Percentiles rank a stretch among this genome's conserved stretches.
Conservation (phyloP, 2,797 vertebrate species). For the Myioborus melanocephalus region DNA sequence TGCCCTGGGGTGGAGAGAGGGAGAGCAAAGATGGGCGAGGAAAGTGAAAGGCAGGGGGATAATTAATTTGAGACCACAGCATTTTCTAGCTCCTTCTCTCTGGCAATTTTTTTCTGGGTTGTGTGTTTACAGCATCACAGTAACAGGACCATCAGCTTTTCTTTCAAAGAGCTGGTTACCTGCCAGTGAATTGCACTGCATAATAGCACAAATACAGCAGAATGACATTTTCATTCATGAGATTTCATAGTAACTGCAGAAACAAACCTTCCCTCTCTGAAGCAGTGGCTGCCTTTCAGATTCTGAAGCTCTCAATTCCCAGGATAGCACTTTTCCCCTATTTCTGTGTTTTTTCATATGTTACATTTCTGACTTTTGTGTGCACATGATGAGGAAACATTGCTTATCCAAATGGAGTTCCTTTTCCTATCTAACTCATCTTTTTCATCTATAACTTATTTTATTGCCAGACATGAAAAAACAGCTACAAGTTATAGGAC, state of each 20-base stretch:
- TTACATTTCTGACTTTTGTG: neutral
- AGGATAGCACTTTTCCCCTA: neutral
- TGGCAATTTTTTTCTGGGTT: neutral
- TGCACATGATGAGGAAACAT: neutral
- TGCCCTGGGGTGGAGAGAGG: neutral
- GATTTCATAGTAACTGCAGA: constrained; percentile 5
- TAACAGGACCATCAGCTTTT: neutral
- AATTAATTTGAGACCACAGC: neutral
- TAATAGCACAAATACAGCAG: neutral
- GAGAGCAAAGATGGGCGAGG: neutral
- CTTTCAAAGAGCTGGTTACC: neutral
- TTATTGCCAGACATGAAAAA: constrained; percentile 33
- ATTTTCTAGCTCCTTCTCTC: neutral
- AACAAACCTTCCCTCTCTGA: neutral
- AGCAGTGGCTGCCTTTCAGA: neutral
- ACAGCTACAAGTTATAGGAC: constrained; percentile 51
- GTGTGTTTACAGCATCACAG: neutral
- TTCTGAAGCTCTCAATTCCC: neutral
- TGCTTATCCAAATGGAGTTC: neutral
- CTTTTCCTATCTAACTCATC: neutral
- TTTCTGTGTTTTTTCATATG: neutral
- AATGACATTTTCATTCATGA: constrained; percentile 41
- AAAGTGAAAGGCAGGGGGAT: neutral
- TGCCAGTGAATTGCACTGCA: neutral
- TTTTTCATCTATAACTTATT: neutral